Conservation (phyloP, 2,113 vertebrate genomes). For the Erythrolamprus reginae region DNA sequence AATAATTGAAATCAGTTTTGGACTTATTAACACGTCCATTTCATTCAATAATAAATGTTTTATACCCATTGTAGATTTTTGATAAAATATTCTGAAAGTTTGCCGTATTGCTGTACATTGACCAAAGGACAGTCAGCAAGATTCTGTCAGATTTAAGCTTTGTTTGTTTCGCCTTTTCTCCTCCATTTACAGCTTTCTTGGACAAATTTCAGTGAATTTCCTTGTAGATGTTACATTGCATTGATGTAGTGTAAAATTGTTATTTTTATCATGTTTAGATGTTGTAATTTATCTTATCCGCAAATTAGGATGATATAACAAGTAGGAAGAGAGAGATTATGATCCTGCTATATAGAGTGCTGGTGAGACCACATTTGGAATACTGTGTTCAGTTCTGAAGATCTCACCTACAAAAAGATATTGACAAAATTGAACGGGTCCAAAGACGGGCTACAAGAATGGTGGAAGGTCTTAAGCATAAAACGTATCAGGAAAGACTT, state of each 20-base stretch:
- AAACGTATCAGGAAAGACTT: no score
- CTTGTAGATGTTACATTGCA: no score
- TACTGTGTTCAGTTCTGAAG: no score
- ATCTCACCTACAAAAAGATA: no score
- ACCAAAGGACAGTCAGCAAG: no score
- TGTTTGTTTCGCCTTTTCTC: neutral
- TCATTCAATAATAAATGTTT: neutral
- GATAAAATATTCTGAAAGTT: neutral
- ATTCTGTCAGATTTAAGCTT: neutral
- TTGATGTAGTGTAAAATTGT: neutral
- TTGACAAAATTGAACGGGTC: no score
- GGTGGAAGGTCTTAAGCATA: no score
- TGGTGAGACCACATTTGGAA: no score
- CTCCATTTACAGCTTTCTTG: neutral
- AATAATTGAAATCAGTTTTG: neutral
- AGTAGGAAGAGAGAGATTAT: no score
- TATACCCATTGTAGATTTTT: neutral
- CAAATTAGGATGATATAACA: neutral
- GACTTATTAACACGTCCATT: neutral
- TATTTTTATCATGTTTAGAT: neutral
- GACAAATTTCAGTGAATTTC: neutral
- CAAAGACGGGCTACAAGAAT: no score
- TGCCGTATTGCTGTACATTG: neutral
- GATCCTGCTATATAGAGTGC: no score
- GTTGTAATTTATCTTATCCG: neutral